Percentiles rank a stretch among this genome's conserved stretches.
Conservation (phyloP, 2,113 vertebrate genomes). For the Anolis sagrei region DNA sequence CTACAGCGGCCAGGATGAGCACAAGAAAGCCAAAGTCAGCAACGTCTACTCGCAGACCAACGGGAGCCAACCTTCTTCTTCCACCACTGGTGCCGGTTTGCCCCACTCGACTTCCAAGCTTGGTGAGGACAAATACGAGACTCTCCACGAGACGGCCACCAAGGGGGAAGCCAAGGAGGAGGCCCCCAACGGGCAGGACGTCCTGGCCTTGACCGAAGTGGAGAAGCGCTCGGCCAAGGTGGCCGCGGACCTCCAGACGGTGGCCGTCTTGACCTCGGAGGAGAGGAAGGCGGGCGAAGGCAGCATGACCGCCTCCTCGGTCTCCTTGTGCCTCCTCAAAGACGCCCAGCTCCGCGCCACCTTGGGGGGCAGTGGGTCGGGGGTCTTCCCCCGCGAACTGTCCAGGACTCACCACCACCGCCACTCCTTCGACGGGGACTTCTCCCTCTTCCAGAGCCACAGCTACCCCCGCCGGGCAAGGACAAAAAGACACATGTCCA, state of each 20-base stretch:
- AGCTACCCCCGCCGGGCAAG: constrained; percentile 93
- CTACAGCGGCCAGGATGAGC: constrained; percentile 80
- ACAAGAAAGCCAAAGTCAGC: constrained; percentile 76
- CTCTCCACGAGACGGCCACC: constrained; percentile 51
- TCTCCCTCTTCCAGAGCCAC: constrained; percentile 94
- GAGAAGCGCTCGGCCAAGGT: constrained; percentile 59
- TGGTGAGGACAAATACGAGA: constrained; percentile 75
- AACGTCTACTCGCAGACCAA: constrained; percentile 89
- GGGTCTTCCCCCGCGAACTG: constrained; percentile 80
- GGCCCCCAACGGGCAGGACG: constrained; percentile 41
- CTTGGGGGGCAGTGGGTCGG: constrained; percentile 64
- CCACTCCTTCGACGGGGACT: constrained; percentile 93
- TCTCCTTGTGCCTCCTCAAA: constrained; percentile 81
- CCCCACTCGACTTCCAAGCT: constrained; percentile 75
- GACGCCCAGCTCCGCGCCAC: constrained; percentile 53
- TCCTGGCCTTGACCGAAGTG: constrained; percentile 29
- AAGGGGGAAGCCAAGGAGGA: constrained; percentile 59
- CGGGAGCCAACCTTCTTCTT: constrained; percentile 73
- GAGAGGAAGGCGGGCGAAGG: constrained; percentile 80
- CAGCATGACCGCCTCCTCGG: constrained; percentile 82
- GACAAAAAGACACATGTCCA: constrained; percentile 91
- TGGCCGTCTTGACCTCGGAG: constrained; percentile 73
- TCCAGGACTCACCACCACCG: constrained; percentile 87
- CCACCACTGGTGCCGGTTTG: constrained; percentile 38
- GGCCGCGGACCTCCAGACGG: constrained; percentile 74